A percentile compares a stretch with the other conserved stretches of the same genome.
phyloP scores from a whole-genome alignment of 92 coral and sea anemone genomes.

The Palythoa caribaeorum region DNA sequence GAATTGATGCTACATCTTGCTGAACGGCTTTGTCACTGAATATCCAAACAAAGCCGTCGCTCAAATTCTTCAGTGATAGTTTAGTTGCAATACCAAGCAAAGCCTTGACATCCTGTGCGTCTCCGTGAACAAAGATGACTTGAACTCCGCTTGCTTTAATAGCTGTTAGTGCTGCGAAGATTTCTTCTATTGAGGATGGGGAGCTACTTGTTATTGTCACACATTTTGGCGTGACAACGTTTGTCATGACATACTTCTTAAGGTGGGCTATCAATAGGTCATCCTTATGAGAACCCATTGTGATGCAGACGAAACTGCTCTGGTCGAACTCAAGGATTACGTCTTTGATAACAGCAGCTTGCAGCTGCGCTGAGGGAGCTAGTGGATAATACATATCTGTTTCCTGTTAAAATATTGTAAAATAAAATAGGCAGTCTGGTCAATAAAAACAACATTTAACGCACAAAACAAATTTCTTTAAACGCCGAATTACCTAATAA shows the following conservation, averaged over 20 bases:
- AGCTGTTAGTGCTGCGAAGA: conserved; percentile 66
- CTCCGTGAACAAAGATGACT: conserved; percentile 67
- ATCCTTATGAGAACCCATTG: conserved; percentile 59
- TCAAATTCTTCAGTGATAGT: conserved; percentile 53
- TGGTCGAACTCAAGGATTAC: conserved; percentile 73
- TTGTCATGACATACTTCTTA: conserved; percentile 45
- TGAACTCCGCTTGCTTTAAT: conserved; percentile 76
- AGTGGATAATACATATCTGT: conserved; percentile 60
- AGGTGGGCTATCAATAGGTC: conserved; percentile 71
- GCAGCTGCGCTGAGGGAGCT: conserved; percentile 70
- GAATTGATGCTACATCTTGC: conserved; percentile 53
- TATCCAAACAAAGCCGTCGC: conserved; percentile 74
- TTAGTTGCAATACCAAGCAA: conserved; percentile 61
- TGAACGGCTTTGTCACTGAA: conserved; percentile 69
- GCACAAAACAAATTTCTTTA: no score
- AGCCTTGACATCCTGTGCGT: conserved; percentile 42
- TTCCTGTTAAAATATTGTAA: conserved; percentile 27
- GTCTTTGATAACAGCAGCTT: conserved; percentile 67
- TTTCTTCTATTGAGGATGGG: conserved; percentile 34
- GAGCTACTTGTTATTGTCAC: conserved; percentile 40
- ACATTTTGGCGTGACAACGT: conserved; percentile 61
- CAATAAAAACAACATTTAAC: no score
- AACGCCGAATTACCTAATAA: no score
- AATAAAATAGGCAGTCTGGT: no score
- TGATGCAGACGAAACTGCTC: conserved; percentile 80